Evolutionary conservation across 2,888 invertebrate genomes (phyloP).

Genomic region (Apodemia duryi): DNA sequence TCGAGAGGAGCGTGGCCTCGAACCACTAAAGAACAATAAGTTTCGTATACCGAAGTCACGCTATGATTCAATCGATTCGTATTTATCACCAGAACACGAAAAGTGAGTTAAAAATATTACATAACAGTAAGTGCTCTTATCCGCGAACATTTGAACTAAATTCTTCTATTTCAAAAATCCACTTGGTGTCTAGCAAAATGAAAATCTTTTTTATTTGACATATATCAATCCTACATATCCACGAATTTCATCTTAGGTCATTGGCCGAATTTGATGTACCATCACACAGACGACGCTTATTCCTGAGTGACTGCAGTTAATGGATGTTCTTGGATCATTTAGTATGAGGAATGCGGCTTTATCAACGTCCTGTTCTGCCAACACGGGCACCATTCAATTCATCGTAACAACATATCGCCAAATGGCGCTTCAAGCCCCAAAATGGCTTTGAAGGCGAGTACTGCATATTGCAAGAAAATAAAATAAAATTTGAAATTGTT

Average conservation of each 20-base stretch:
- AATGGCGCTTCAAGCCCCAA: not conserved
- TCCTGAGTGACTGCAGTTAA: not conserved
- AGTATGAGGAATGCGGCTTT: not conserved
- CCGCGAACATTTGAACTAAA: not conserved
- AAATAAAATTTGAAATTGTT: not conserved
- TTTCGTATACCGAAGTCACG: conserved; percentile 95
- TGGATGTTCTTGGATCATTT: not conserved
- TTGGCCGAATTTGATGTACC: not conserved
- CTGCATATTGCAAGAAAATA: conserved; percentile 4
- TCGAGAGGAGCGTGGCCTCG: conserved; percentile 89
- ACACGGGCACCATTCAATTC: not conserved
- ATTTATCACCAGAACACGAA: conserved; percentile 93
- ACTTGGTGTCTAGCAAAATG: not conserved
- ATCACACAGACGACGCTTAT: not conserved
- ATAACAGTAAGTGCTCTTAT: not conserved
- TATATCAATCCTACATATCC: not conserved
- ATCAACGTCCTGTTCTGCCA: not conserved
- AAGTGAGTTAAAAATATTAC: conserved; percentile 59
- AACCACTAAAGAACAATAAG: conserved; percentile 82
- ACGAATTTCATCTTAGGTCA: conserved; percentile 1
- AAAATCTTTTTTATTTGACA: not conserved
- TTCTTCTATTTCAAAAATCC: not conserved
- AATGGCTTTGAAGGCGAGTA: conserved; percentile 1
- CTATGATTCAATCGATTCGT: conserved; percentile 98
- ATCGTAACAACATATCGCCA: not conserved